Evolutionary conservation across 2,797 vertebrate species (phyloP).

Genomic region (Hapalemur alaotrensis): DNA sequence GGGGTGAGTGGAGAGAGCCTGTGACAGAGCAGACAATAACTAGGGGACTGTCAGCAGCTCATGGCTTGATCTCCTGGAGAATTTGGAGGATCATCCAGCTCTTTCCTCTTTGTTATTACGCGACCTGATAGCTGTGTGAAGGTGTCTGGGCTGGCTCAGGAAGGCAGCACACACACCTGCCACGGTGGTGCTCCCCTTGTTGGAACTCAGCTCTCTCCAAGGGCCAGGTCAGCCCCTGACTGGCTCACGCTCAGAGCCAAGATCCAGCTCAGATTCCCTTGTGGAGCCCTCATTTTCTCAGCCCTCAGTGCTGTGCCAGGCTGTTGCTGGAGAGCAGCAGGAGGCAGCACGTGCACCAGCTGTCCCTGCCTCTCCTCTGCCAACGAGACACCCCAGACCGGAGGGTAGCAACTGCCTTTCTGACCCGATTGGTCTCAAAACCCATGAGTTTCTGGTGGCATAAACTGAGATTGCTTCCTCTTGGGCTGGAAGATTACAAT

Average conservation of each 20-base stretch:
- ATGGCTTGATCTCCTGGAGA: not conserved
- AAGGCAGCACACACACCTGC: not conserved
- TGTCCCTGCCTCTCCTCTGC: not conserved
- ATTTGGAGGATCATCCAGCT: not conserved
- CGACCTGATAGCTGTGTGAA: not conserved
- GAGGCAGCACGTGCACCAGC: not conserved
- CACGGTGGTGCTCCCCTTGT: fast-evolving
- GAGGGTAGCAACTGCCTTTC: slow-evolving; percentile 17
- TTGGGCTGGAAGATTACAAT: not conserved
- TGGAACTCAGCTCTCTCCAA: not conserved
- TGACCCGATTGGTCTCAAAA: not conserved
- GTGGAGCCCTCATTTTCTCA: not conserved
- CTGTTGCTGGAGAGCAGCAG: not conserved
- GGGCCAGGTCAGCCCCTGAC: not conserved
- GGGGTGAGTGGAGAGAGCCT: not conserved
- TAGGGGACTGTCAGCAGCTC: not conserved
- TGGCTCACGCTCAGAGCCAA: not conserved
- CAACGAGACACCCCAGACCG: not conserved
- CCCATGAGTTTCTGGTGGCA: not conserved
- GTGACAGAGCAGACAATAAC: not conserved
- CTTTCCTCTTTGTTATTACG: not conserved
- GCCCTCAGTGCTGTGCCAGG: not conserved
- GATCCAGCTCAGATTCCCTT: not conserved
- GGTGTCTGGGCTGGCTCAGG: not conserved
- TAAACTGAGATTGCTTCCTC: not conserved